These are phyloP conservation scores for Artemisiospiza belli DNA, from an alignment of 2,113 vertebrate genomes.

Conservation along the genomic window DNA sequence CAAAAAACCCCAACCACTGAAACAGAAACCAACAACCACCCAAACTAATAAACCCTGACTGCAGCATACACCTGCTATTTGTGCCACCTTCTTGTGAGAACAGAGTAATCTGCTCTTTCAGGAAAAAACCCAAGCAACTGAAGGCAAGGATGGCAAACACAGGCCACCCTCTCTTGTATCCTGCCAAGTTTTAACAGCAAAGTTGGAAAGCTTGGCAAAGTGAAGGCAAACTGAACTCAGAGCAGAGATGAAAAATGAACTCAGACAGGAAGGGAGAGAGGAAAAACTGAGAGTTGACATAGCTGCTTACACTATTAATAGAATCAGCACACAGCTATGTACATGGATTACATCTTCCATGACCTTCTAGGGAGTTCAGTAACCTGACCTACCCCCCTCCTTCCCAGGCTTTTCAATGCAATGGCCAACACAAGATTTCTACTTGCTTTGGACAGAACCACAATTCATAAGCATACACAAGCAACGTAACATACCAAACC, in stretches of 20 bases:
- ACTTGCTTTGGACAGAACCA: not conserved
- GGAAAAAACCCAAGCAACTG: not conserved
- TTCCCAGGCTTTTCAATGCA: not conserved
- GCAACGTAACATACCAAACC: not conserved
- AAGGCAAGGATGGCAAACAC: not conserved
- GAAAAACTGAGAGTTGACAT: slow-evolving; percentile 13
- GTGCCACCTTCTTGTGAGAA: not conserved
- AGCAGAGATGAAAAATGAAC: not conserved
- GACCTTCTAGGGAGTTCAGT: not conserved
- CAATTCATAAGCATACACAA: not conserved
- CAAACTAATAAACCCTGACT: not conserved
- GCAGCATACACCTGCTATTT: not conserved
- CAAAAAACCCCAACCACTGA: not conserved
- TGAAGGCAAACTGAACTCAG: not conserved
- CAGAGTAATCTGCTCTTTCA: not conserved
- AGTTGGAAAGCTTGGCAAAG: not conserved
- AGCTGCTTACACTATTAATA: slow-evolving; percentile 3
- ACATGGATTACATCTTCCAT: not conserved
- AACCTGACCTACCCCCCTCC: not conserved
- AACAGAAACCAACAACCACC: not conserved
- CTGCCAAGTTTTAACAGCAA: not conserved
- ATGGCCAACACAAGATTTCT: not conserved
- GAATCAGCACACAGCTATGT: not conserved
- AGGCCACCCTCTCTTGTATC: not conserved
- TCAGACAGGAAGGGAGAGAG: not conserved